Percentiles rank a stretch among this genome's conserved stretches.
These are phyloP conservation scores for Serranus cabrilla DNA, from an alignment of 2,797 vertebrate species.

Conservation along the genomic window DNA sequence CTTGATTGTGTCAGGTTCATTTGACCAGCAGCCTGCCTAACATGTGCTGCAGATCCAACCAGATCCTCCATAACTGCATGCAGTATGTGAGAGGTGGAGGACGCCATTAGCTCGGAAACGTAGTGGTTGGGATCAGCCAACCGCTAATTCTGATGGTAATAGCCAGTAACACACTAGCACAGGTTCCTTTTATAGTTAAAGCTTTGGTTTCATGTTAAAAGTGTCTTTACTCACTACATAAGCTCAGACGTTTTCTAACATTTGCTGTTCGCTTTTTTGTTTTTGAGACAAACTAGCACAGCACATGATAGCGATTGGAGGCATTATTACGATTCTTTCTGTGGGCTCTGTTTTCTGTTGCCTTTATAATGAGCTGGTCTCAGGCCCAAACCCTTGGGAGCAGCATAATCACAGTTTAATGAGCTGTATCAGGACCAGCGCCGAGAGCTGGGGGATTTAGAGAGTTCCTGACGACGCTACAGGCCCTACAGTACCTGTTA, in stretches of 20 bases:
- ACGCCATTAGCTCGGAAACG: slow-evolving; percentile 23
- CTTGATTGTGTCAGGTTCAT: slow-evolving; percentile 50
- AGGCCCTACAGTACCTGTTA: slow-evolving; percentile 75
- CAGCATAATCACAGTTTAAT: slow-evolving; percentile 78
- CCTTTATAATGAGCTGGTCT: slow-evolving; percentile 71
- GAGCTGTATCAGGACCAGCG: slow-evolving; percentile 75
- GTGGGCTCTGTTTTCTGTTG: slow-evolving; percentile 70
- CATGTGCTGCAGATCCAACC: slow-evolving; percentile 41
- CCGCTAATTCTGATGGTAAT: slow-evolving; percentile 47
- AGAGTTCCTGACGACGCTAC: slow-evolving; percentile 67
- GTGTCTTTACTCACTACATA: slow-evolving; percentile 7
- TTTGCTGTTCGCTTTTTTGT: slow-evolving; percentile 25
- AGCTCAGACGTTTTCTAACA: slow-evolving; percentile 13
- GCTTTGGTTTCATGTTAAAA: slow-evolving; percentile 36
- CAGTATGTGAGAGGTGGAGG: slow-evolving; percentile 20
- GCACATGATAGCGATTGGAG: slow-evolving; percentile 58
- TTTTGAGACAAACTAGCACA: slow-evolving; percentile 47
- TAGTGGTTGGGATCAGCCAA: slow-evolving; percentile 40
- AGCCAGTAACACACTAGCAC: slow-evolving; percentile 39
- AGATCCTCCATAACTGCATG: slow-evolving; percentile 35
- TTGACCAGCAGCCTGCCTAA: slow-evolving; percentile 35
- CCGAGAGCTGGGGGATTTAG: slow-evolving; percentile 67
- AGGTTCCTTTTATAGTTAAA: slow-evolving; percentile 8
- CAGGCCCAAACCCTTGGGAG: slow-evolving; percentile 69
- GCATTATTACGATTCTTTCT: slow-evolving; percentile 54